These are phyloP conservation scores for Garrulus glandarius DNA, from an alignment of 2,797 vertebrate species.

Conservation along the genomic window DNA sequence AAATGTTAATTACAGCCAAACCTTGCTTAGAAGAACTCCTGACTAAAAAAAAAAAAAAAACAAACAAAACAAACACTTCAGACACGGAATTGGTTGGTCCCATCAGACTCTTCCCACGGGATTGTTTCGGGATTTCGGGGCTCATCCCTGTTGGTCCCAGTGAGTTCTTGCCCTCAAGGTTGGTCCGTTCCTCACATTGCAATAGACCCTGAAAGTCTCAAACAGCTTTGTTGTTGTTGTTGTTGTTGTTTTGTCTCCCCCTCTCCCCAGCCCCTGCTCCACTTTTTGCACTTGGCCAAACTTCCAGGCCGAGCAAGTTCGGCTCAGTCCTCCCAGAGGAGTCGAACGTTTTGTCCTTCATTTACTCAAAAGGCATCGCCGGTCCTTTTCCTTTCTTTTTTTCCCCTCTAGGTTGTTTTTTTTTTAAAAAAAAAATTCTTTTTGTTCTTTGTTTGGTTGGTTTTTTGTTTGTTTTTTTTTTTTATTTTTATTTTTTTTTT, in stretches of 20 bases:
- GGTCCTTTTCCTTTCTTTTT: neutral
- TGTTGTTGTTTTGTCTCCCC: neutral
- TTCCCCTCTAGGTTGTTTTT: fast-evolving
- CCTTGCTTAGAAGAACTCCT: constrained; percentile 68
- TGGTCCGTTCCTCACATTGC: constrained; percentile 36
- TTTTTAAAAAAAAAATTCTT: too few relatives aligned
- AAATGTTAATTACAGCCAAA: constrained; percentile 74
- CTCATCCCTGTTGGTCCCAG: constrained; percentile 68
- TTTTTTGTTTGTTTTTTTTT: neutral
- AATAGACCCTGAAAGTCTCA: constrained; percentile 22
- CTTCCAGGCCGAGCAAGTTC: neutral
- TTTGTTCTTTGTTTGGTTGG: neutral
- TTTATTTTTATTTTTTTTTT: neutral
- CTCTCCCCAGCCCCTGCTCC: neutral
- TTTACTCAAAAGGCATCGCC: constrained; percentile 36
- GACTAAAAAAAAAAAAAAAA: neutral
- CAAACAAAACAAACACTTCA: neutral
- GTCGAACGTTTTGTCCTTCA: constrained; percentile 70
- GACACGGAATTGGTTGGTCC: constrained; percentile 53
- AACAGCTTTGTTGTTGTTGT: neutral
- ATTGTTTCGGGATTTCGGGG: neutral
- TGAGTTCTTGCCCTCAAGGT: constrained; percentile 61
- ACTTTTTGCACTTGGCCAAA: neutral
- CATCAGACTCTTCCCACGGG: constrained; percentile 37
- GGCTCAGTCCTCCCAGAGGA: constrained; percentile 82